These are phyloP conservation scores for Noctilio leporinus DNA, from an alignment of 2,113 vertebrate genomes.

Conservation along the genomic window DNA sequence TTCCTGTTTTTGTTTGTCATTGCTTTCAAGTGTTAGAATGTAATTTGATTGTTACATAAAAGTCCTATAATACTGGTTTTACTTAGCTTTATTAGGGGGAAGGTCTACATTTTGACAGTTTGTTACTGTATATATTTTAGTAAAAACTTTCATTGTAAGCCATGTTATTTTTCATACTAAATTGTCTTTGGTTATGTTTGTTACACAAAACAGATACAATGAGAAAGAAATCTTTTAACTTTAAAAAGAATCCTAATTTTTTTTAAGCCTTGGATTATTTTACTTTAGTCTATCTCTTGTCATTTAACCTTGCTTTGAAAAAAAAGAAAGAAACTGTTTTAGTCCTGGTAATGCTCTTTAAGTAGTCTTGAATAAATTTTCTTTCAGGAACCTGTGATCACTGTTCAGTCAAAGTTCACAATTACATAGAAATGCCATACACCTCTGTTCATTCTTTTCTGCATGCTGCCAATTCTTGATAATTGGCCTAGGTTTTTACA, in stretches of 20 bases:
- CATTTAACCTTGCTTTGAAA: conserved; percentile 20
- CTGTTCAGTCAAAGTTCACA: conserved; percentile 1
- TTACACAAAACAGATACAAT: not conserved
- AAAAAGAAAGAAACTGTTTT: not conserved
- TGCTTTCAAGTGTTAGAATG: not conserved
- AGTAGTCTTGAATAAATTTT: not conserved
- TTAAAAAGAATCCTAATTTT: not conserved
- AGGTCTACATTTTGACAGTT: not conserved
- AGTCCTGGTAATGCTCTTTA: not conserved
- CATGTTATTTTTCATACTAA: not conserved
- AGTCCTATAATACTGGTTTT: not conserved
- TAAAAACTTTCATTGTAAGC: not conserved
- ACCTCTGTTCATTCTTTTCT: conserved; percentile 4
- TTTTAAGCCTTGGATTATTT: conserved; percentile 6
- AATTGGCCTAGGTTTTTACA: conserved; percentile 38
- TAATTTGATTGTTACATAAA: not conserved
- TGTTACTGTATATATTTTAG: not conserved
- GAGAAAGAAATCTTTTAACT: not conserved
- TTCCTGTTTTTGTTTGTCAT: not conserved
- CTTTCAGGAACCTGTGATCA: conserved; percentile 36
- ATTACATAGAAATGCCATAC: not conserved
- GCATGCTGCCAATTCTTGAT: not conserved
- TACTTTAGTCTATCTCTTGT: not conserved
- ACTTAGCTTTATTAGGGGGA: not conserved
- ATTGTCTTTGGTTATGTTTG: not conserved